Evolutionary conservation across 92 coral and sea anemone genomes (phyloP).

Genomic region (Phymanthus crucifer): DNA sequence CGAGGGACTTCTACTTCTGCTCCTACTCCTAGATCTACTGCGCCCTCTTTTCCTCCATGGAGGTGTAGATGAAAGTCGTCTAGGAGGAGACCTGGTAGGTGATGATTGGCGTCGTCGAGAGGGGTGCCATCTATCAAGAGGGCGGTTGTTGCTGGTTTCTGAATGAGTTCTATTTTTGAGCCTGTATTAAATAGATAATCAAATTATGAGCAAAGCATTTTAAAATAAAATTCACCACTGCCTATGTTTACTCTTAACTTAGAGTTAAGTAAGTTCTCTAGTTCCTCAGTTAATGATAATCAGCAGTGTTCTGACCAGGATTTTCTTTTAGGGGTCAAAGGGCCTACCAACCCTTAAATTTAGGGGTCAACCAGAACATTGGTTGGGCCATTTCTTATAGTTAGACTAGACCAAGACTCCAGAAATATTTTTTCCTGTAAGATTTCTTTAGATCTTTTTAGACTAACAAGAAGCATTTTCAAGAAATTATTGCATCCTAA

Average conservation of each 20-base stretch:
- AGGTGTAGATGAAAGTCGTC: slow-evolving; percentile 67
- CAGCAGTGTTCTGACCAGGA: too few species aligned
- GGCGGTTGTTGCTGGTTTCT: slow-evolving; percentile 49
- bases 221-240: neutral
- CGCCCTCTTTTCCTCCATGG: slow-evolving; percentile 67
- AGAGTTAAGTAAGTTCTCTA: too few species aligned
- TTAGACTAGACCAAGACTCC: too few species aligned
- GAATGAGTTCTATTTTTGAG: slow-evolving; percentile 38
- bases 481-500: too few species aligned
- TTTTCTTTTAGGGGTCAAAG: too few species aligned
- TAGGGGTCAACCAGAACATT: too few species aligned
- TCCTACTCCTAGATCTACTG: slow-evolving; percentile 62
- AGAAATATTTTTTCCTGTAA: too few species aligned
- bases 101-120: slow-evolving; percentile 75
- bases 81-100: slow-evolving; percentile 33
- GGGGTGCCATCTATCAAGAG: slow-evolving; percentile 76
- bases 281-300: neutral
- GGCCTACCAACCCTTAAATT: too few species aligned
- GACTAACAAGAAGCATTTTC: too few species aligned
- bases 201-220: neutral
- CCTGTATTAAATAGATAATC: slow-evolving; percentile 20
- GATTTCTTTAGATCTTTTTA: too few species aligned
- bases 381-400: too few species aligned
- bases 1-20: slow-evolving; percentile 52
- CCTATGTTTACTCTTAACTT: too few species aligned